A percentile compares a stretch with the other conserved stretches of the same genome.
Conservation (phyloP, 2,888 invertebrate genomes). For the Leptinotarsa rubiginosa region DNA sequence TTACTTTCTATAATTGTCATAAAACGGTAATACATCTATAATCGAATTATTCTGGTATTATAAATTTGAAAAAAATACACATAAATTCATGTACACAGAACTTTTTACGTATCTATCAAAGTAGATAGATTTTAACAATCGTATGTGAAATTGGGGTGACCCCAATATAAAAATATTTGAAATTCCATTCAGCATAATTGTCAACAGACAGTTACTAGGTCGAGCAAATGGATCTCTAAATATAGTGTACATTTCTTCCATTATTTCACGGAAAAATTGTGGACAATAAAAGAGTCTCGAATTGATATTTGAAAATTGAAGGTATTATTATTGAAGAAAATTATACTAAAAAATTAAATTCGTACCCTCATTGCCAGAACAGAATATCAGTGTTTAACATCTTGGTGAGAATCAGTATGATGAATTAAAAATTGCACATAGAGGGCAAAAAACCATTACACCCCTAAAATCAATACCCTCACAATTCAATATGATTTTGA, state of each 20-base stretch:
- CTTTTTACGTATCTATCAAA: neutral
- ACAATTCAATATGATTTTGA: slow-evolving; percentile 51
- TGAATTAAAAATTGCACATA: slow-evolving; percentile 10
- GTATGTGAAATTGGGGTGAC: slow-evolving; percentile 58
- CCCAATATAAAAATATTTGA: slow-evolving; percentile 63
- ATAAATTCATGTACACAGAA: too few relatives aligned
- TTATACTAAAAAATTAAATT: neutral
- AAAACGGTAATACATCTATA: too few relatives aligned
- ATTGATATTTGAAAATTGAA: neutral
- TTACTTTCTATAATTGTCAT: too few relatives aligned
- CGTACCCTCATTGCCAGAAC: neutral
- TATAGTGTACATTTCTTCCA: neutral
- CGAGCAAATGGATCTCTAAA: slow-evolving; percentile 10
- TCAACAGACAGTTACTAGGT: slow-evolving; percentile 48
- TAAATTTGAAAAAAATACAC: too few relatives aligned
- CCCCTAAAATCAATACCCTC: slow-evolving; percentile 54
- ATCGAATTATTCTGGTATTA: too few relatives aligned
- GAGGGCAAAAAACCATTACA: slow-evolving; percentile 31
- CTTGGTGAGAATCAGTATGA: too few relatives aligned
- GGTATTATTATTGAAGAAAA: neutral
- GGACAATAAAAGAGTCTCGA: neutral
- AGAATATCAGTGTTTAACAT: neutral
- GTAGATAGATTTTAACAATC: slow-evolving; percentile 44
- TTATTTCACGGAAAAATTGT: neutral
- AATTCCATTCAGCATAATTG: slow-evolving; percentile 62